phyloP scores from a whole-genome alignment of 2,888 invertebrate species.

The Chrysodeixis includens region DNA sequence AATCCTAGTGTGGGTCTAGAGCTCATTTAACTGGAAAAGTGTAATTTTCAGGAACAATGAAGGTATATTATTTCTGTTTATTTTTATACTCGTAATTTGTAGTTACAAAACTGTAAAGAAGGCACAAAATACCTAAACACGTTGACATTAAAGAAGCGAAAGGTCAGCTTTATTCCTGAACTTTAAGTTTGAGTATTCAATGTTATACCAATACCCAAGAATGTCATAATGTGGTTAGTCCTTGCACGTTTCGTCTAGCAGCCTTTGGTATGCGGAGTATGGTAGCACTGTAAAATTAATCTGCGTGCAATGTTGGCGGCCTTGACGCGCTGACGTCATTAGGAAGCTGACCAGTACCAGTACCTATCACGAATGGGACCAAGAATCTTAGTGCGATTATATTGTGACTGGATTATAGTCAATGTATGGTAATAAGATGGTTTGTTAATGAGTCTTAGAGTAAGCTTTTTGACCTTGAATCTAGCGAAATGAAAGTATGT shows the following conservation, averaged over 20 bases:
- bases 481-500: not conserved
- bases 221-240: slow-evolving; percentile 30
- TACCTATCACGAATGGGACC: slow-evolving; percentile 68
- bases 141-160: slow-evolving; percentile 1
- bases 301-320: slow-evolving; percentile 67
- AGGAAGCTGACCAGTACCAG: slow-evolving; percentile 74
- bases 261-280: slow-evolving; percentile 46
- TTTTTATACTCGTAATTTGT: no score
- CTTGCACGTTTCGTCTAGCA: slow-evolving; percentile 42
- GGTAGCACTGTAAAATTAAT: slow-evolving; percentile 54
- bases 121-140: not conserved
- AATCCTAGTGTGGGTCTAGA: no score
- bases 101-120: not conserved
- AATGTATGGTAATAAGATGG: slow-evolving; percentile 15
- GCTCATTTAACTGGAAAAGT: no score
- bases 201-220: slow-evolving; percentile 18
- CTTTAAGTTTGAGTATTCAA: slow-evolving; percentile 11
- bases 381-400: slow-evolving; percentile 46
- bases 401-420: slow-evolving; percentile 27
- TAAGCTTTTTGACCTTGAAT: not conserved
- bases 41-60: no score
- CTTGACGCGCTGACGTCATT: slow-evolving; percentile 69
- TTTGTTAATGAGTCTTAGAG: not conserved
- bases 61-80: no score
- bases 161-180: slow-evolving; percentile 6